Evolutionary conservation across 1,140 invertebrate species (phyloP).

Genomic region (Zaprionus kolodkinae): DNA sequence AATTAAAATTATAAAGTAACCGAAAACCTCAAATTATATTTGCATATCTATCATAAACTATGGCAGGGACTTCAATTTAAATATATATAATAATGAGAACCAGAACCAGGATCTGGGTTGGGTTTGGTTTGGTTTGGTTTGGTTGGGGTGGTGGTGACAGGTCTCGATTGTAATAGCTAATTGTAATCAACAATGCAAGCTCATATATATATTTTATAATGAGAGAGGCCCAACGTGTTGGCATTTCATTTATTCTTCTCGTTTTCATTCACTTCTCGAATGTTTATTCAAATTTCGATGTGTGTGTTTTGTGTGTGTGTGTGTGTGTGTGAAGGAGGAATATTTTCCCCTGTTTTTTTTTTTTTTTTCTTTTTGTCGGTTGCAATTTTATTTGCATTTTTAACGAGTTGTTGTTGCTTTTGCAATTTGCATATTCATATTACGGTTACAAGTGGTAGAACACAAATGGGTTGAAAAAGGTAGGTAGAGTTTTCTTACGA

Average conservation of each 20-base stretch:
- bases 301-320: slow-evolving; percentile 12
- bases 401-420: slow-evolving; percentile 26
- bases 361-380: neutral
- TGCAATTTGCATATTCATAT: slow-evolving; percentile 26
- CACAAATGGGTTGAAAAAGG: slow-evolving; percentile 39
- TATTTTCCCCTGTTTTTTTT: neutral
- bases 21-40: slow-evolving; percentile 27
- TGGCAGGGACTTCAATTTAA: slow-evolving; percentile 6
- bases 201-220: slow-evolving; percentile 11
- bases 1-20: slow-evolving; percentile 38
- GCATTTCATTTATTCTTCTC: slow-evolving; percentile 25
- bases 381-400: slow-evolving; percentile 24
- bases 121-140: neutral
- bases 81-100: slow-evolving; percentile 22
- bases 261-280: slow-evolving; percentile 26
- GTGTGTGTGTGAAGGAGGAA: neutral
- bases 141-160: neutral
- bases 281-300: slow-evolving; percentile 35
- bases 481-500: slow-evolving; percentile 25
- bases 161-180: slow-evolving; percentile 28
- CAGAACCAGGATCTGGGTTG: slow-evolving; percentile 3
- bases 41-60: slow-evolving; percentile 21
- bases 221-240: slow-evolving; percentile 23
- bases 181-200: slow-evolving; percentile 32
- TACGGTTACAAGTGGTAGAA: slow-evolving; percentile 20